Percentiles rank a stretch among this genome's conserved stretches.
phyloP scores from a whole-genome alignment of 2,113 vertebrate genomes.

The Paramisgurnus dabryanus region DNA sequence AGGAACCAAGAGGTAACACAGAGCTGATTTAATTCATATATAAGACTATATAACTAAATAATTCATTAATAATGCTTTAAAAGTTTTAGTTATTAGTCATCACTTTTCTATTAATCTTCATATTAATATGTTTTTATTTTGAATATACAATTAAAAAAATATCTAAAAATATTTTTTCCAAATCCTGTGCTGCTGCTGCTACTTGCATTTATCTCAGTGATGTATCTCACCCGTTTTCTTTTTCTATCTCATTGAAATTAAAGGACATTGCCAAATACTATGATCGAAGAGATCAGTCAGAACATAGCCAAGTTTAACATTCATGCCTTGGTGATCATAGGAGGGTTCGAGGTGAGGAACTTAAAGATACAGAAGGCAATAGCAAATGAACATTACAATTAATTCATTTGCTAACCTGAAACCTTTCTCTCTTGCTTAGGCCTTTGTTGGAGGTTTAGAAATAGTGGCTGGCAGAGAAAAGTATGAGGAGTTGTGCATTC shows the following conservation, averaged over 20 bases:
- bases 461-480: constrained; percentile 83
- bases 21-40: neutral
- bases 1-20: constrained; percentile 88
- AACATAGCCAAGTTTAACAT: constrained; percentile 85
- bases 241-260: neutral
- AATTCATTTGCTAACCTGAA: neutral
- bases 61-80: too few species aligned
- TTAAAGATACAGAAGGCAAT: neutral
- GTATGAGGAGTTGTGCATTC: constrained; percentile 92
- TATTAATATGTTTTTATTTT: too few species aligned
- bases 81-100: too few species aligned
- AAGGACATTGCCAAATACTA: constrained; percentile 84
- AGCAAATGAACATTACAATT: neutral
- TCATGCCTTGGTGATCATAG: constrained; percentile 87
- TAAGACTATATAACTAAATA: too few species aligned
- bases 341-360: constrained; percentile 86
- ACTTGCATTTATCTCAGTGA: neutral
- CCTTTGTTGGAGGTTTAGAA: constrained; percentile 84
- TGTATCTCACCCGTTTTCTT: neutral
- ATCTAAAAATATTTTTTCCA: too few species aligned
- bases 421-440: constrained; percentile 80
- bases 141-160: too few species aligned
- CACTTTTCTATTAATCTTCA: too few species aligned
- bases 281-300: constrained; percentile 83
- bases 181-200: neutral